phyloP scores from a whole-genome alignment of 2,797 vertebrate species.

The Diplodus sargus region DNA sequence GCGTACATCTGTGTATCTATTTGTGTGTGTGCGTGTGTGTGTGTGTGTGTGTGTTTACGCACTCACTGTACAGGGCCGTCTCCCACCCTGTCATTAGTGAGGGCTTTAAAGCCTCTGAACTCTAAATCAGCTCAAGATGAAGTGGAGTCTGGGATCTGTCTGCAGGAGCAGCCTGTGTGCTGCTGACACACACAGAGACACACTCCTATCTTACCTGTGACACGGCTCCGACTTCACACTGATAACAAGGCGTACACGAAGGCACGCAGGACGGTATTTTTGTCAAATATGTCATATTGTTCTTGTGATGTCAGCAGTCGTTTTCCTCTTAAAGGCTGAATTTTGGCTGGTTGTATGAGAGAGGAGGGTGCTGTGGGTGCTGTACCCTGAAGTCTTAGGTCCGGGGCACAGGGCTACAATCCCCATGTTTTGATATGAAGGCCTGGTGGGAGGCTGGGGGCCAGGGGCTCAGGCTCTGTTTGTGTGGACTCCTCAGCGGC shows the following conservation, averaged over 20 bases:
- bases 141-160: constrained; percentile 75
- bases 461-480: constrained; percentile 81
- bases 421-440: constrained; percentile 88
- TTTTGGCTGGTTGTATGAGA: constrained; percentile 18
- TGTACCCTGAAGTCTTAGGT: constrained; percentile 53
- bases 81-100: constrained; percentile 81
- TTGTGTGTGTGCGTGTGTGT: constrained; percentile 13
- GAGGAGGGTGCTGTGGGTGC: constrained; percentile 34
- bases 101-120: constrained; percentile 79
- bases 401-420: constrained; percentile 82
- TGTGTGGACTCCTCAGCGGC: constrained; percentile 85
- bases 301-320: constrained; percentile 20
- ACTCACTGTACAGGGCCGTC: constrained; percentile 53
- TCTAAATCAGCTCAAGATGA: constrained; percentile 83
- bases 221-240: constrained; percentile 26
- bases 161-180: constrained; percentile 48
- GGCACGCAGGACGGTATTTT: constrained; percentile 5
- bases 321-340: constrained; percentile 33
- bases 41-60: constrained; percentile 15
- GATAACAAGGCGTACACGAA: constrained; percentile 45
- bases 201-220: constrained; percentile 55
- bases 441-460: constrained; percentile 81
- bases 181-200: constrained; percentile 46
- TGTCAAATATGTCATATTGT: constrained; percentile 20
- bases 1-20: constrained; percentile 42